Evolutionary conservation across 2,113 vertebrate species (phyloP).

Genomic region (Dromiciops gliroides): DNA sequence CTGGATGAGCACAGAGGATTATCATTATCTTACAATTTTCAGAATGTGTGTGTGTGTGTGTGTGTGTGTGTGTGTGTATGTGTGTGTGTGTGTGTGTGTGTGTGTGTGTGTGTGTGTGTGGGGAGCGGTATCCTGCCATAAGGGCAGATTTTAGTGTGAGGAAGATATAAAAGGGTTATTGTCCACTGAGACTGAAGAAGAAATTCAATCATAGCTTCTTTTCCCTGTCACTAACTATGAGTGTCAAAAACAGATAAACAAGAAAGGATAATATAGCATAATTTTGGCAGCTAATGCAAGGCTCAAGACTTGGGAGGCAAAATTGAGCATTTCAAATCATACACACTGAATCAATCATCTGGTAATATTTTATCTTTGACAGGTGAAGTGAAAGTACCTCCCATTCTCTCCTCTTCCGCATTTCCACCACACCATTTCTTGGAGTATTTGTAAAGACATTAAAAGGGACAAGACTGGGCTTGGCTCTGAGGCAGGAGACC

Average conservation of each 20-base stretch:
- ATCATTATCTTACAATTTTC: neutral
- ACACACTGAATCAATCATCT: neutral
- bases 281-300: slow-evolving; percentile 4
- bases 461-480: neutral
- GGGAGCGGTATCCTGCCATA: neutral
- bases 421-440: neutral
- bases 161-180: neutral
- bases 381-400: neutral
- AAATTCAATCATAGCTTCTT: slow-evolving; percentile 11
- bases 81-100: too few species aligned
- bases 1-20: neutral
- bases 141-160: neutral
- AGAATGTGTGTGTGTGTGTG: too few species aligned
- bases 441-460: neutral
- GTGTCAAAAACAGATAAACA: neutral
- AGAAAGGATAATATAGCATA: accelerated
- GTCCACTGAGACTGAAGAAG: neutral
- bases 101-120: too few species aligned
- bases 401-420: slow-evolving; percentile 10
- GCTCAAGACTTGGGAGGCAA: neutral
- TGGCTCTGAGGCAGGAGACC: neutral
- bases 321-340: slow-evolving; percentile 19
- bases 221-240: slow-evolving; percentile 6
- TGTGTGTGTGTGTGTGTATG: too few species aligned
- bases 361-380: neutral